phyloP scores from a whole-genome alignment of 1,140 invertebrate species.

The Hycleus phaleratus region DNA sequence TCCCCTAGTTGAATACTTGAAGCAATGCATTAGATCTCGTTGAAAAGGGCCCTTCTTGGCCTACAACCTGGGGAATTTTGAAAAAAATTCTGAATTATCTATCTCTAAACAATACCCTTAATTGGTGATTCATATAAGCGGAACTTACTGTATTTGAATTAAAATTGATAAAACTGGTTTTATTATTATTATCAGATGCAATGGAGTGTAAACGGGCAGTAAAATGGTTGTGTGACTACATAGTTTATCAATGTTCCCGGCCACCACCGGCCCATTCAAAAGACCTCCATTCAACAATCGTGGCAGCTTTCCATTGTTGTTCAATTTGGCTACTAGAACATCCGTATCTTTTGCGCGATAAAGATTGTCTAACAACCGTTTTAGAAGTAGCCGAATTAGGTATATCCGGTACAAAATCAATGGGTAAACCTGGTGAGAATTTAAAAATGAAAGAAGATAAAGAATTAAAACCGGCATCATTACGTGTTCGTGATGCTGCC shows the following conservation, averaged over 20 bases:
- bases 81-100: too few relatives aligned
- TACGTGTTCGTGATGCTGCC: slow-evolving; percentile 91
- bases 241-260: slow-evolving; percentile 89
- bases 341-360: slow-evolving; percentile 80
- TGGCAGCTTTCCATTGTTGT: slow-evolving; percentile 87
- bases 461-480: slow-evolving; percentile 89
- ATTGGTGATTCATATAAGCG: too few relatives aligned
- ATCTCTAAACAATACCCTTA: too few relatives aligned
- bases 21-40: too few relatives aligned
- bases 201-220: slow-evolving; percentile 87
- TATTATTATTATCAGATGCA: slow-evolving; percentile 51
- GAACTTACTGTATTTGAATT: too few relatives aligned
- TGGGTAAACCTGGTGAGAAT: slow-evolving; percentile 79
- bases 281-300: slow-evolving; percentile 86
- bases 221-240: slow-evolving; percentile 97
- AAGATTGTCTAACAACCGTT: slow-evolving; percentile 85
- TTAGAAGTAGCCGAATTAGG: slow-evolving; percentile 96
- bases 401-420: slow-evolving; percentile 88
- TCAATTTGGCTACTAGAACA: slow-evolving; percentile 87
- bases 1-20: too few relatives aligned
- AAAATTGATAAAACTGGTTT: too few relatives aligned
- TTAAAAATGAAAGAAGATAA: slow-evolving; percentile 94
- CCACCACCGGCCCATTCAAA: slow-evolving; percentile 94
- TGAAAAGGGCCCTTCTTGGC: too few relatives aligned
- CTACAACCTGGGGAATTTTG: too few relatives aligned